Base-by-base conservation (phyloP, 2,113 vertebrate species). In the Hippotragus niger region DNA sequence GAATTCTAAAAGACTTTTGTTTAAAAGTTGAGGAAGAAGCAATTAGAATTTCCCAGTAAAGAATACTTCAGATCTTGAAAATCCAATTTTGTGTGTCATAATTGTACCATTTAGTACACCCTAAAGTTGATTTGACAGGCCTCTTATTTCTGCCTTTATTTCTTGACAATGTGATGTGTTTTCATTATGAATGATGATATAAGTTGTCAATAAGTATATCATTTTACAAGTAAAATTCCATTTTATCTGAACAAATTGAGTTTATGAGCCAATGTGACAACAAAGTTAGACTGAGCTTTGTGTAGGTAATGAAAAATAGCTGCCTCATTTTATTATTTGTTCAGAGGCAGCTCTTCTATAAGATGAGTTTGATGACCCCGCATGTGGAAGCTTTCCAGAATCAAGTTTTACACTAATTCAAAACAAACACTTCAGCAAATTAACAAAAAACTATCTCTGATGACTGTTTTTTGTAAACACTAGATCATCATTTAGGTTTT, bases 171-270 rank as follows among this genome's bases (percentile, higher is more conserved):
- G 53, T 43, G 8, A 76, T 87, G 12, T 40, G 62, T 89, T 88
- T 90, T 88, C 71, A 78, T 7, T 87, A 78, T 58, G 2, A 92
- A 81, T 94, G 21, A 57, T 74, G 90, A 92, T 57, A 19, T 93
- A 89, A 86, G 0, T 88, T 97, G 53, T 84, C 60, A 92, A 82
- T 84, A 94, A 57, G 93, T 57, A 58, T 62, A 85, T 81, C 23
- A 53, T 27, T 93, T 97, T 94, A 84, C 40, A 91, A 55, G 31
- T 78, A 97, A 95, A 96, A 87, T 71, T 62, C 50, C 47, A 93
- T 96, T 97, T 90, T 15, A 93, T 31, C 21, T 50, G 31, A 95
- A 92, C 29, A 90, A 58, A 58, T 3, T 84, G 21, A 31, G 7
- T 89, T 92, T 90, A 74, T 74, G n/a, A 90, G 45, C 80, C 25